phyloP scores from a whole-genome alignment of 1,140 invertebrate genomes.

The Xylocopa sonorina region DNA sequence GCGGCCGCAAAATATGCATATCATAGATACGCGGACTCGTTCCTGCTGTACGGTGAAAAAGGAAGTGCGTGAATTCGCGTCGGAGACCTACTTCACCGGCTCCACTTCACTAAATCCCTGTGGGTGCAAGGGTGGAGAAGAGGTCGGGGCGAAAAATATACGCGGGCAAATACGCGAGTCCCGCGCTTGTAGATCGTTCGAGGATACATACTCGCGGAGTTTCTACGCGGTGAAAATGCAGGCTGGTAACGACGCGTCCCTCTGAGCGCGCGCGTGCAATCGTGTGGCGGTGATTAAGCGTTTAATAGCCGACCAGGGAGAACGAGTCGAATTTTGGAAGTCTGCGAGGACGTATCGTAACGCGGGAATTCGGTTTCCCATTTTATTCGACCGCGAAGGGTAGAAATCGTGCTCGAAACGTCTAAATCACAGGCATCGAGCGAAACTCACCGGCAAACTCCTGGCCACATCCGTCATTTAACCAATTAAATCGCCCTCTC shows the following conservation, averaged over 20 bases:
- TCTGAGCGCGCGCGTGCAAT: no score
- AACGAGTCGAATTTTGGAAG: no score
- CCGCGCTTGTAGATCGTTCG: background rate
- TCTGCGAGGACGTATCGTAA: no score
- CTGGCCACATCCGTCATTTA: background rate
- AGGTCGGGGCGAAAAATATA: background rate
- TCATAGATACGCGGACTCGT: conserved; percentile 14
- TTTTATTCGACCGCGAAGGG: no score
- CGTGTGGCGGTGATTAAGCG: conserved; percentile 1
- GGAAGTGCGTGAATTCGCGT: conserved; percentile 2
- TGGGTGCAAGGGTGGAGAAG: no score
- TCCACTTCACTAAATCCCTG: no score
- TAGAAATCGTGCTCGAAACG: no score
- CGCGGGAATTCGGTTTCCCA: no score
- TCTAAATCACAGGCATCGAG: no score
- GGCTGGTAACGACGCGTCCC: background rate
- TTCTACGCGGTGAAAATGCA: background rate
- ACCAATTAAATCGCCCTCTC: background rate
- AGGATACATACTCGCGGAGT: background rate
- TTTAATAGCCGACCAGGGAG: no score
- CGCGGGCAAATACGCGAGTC: conserved; percentile 8
- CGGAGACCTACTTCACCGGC: background rate
- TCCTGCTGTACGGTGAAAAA: conserved; percentile 12
- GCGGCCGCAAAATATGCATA: conserved; percentile 32
- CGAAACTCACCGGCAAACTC: no score